Evolutionary conservation across 2,888 invertebrate species (phyloP).

Genomic region (Brenthis daphne): DNA sequence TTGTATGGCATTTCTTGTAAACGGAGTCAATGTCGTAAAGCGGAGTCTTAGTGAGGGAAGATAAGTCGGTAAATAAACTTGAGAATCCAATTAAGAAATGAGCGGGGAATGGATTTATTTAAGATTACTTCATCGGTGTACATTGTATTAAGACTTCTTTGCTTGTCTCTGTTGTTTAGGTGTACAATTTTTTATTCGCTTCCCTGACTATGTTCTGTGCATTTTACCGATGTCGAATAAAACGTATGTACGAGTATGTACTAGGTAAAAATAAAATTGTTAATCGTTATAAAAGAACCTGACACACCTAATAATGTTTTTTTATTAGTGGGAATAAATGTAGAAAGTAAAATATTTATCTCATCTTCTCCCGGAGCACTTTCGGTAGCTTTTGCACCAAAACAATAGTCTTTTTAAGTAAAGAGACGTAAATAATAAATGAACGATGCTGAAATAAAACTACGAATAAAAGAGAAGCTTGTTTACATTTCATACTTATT

Average conservation of each 20-base stretch:
- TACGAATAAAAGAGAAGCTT: neutral
- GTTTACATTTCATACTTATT: constrained; percentile 11
- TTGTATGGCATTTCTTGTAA: constrained; percentile 48
- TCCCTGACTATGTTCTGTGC: too few species aligned
- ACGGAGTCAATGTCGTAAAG: constrained; percentile 68
- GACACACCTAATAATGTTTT: too few species aligned
- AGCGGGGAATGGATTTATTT: constrained; percentile 69
- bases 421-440: neutral
- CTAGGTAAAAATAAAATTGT: too few species aligned
- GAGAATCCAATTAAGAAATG: constrained; percentile 79
- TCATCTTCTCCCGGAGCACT: neutral
- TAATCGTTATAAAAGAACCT: too few species aligned
- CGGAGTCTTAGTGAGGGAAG: constrained; percentile 64
- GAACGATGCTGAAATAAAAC: neutral
- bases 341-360: too few species aligned
- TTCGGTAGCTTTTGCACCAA: neutral
- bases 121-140: constrained; percentile 67
- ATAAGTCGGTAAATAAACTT: constrained; percentile 76
- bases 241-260: too few species aligned
- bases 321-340: too few species aligned
- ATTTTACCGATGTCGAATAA: too few species aligned
- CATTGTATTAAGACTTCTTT: constrained; percentile 56
- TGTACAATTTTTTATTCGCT: neutral
- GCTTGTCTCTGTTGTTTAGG: constrained; percentile 2
- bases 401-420: neutral